A percentile compares a stretch with the other conserved stretches of the same genome.
Conservation (phyloP, 2,888 invertebrate species). For the Drosophila paramelanica region DNA sequence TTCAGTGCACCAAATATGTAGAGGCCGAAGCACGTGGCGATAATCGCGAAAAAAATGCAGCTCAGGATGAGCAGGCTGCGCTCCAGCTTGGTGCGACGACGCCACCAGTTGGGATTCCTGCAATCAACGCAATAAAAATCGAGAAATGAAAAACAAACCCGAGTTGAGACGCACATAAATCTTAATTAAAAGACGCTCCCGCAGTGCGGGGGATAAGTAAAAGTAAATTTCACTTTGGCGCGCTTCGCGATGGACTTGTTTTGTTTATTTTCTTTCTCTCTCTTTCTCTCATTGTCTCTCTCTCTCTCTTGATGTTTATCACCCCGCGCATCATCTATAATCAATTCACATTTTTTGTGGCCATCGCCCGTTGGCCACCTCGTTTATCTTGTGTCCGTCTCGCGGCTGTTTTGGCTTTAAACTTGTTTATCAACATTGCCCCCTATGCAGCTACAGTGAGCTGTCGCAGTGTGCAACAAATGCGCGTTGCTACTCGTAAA, state of each 20-base stretch:
- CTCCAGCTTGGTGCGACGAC: slow-evolving; percentile 90
- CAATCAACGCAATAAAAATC: neutral
- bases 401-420: slow-evolving; percentile 36
- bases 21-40: slow-evolving; percentile 86
- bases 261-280: slow-evolving; percentile 12
- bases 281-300: neutral
- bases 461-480: slow-evolving; percentile 31
- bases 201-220: slow-evolving; percentile 26
- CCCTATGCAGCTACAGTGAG: slow-evolving; percentile 8
- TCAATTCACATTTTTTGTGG: slow-evolving; percentile 46
- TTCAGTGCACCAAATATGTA: slow-evolving; percentile 81
- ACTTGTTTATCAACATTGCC: slow-evolving; percentile 61
- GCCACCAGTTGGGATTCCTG: slow-evolving; percentile 94
- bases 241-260: slow-evolving; percentile 17
- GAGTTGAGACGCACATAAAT: slow-evolving; percentile 39
- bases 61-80: slow-evolving; percentile 88
- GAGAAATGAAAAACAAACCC: neutral
- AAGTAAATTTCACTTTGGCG: slow-evolving; percentile 50
- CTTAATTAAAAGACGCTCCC: slow-evolving; percentile 36
- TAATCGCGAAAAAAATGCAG: slow-evolving; percentile 87
- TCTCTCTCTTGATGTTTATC: slow-evolving; percentile 9
- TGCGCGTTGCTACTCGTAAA: slow-evolving; percentile 1
- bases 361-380: slow-evolving; percentile 39
- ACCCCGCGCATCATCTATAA: slow-evolving; percentile 34
- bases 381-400: slow-evolving; percentile 45